Percentiles rank a stretch among this genome's conserved stretches.
Conservation (phyloP, 1,140 invertebrate species). For the Coenobita brevimanus region DNA sequence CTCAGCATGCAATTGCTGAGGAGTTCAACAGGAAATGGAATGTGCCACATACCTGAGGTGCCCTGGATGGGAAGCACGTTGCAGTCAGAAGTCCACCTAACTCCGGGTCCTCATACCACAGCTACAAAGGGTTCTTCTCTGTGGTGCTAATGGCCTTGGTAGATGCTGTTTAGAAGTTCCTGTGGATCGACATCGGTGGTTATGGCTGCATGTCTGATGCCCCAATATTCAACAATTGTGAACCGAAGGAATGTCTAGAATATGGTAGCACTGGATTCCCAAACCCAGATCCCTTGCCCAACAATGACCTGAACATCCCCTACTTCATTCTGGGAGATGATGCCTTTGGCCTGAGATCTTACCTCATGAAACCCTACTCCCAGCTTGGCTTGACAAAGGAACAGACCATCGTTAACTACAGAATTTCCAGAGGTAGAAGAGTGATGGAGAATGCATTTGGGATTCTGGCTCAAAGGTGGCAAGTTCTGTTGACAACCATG, state of each 20-base stretch:
- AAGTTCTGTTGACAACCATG: constrained; percentile 26
- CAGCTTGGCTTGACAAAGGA: constrained; percentile 5
- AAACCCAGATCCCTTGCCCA: constrained; percentile 47
- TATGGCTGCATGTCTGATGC: constrained; percentile 33
- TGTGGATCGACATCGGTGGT: constrained; percentile 71
- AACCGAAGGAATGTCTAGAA: constrained; percentile 36
- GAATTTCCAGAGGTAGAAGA: constrained; percentile 11
- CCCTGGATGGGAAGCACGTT: constrained; percentile 74
- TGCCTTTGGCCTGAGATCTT: constrained; percentile 19
- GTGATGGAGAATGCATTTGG: constrained; percentile 41
- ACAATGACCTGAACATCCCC: not conserved
- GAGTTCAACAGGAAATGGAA: constrained; percentile 46
- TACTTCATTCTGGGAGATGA: constrained; percentile 25
- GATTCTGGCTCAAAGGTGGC: constrained; percentile 26
- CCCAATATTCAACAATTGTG: constrained; percentile 26
- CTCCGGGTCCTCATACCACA: constrained; percentile 70
- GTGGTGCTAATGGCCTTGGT: constrained; percentile 71
- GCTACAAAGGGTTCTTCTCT: constrained; percentile 73
- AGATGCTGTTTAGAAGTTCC: constrained; percentile 72
- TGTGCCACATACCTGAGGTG: constrained; percentile 72
- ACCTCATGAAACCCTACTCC: constrained; percentile 32
- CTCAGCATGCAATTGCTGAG: not conserved
- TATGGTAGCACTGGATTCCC: constrained; percentile 26
- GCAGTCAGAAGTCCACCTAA: constrained; percentile 67
- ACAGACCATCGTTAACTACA: constrained; percentile 30